A percentile compares a stretch with the other conserved stretches of the same genome.
Conservation (phyloP, 2,113 vertebrate genomes). For the Dunckerocampus dactyliophorus region DNA sequence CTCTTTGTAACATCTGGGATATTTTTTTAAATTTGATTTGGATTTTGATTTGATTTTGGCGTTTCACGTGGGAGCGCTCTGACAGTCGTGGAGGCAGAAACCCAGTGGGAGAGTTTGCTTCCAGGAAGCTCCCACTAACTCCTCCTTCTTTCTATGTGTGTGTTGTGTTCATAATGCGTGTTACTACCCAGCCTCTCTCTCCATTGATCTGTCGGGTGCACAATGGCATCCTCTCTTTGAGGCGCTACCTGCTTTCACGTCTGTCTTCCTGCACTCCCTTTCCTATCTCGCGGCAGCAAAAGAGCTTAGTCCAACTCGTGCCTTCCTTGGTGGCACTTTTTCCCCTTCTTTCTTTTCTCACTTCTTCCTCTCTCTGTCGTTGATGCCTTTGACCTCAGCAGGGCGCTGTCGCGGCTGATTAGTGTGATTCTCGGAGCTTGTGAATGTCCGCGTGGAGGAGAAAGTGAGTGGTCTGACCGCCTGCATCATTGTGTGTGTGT, state of each 20-base stretch:
- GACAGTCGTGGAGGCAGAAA: conserved; percentile 11
- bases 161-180: conserved; percentile 26
- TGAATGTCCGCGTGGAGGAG: conserved; percentile 63
- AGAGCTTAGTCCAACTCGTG: conserved; percentile 49
- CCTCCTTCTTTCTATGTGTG: conserved; percentile 33
- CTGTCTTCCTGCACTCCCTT: conserved; percentile 1
- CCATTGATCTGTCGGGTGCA: conserved; percentile 37
- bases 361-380: conserved; percentile 27
- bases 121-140: conserved; percentile 40
- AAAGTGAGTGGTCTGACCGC: conserved; percentile 61
- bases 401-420: conserved; percentile 49
- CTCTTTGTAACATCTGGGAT: no score
- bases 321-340: neutral
- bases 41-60: no score
- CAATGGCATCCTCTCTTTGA: conserved; percentile 56
- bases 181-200: conserved; percentile 15
- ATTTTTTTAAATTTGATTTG: no score
- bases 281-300: conserved; percentile 14
- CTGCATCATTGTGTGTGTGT: conserved; percentile 33
- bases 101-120: conserved; percentile 28
- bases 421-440: conserved; percentile 40
- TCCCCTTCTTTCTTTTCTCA: conserved; percentile 10
- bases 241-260: conserved; percentile 46
- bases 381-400: conserved; percentile 34
- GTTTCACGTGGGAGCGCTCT: conserved; percentile 11